Base-by-base conservation (phyloP, 2,113 vertebrate genomes). In the Calyptommatus sinebrachiatus region DNA sequence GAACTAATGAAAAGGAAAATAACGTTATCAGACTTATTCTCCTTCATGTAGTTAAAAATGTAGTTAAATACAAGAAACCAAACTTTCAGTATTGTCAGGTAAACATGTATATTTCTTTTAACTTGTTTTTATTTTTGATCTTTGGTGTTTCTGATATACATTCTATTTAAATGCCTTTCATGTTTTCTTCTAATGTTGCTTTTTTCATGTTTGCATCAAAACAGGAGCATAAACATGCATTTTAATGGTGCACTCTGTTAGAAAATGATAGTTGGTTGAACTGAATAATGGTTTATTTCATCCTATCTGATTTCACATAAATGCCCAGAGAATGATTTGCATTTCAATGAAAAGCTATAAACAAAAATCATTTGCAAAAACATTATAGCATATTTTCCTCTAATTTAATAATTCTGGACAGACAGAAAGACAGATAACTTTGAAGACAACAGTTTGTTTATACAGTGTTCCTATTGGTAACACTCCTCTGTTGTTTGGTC, bases 161-260 rank as follows among this genome's bases (percentile, higher is more conserved):
- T 69, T 83, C 48, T 62, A 2, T 68, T 71, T 65, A 80, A 35
- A 20, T 24, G 50, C 2, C 20, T 77, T 76, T 12, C 70, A 4
- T 79, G 53, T 81, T 46, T 20, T 12, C 76, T 78, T 86, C 61
- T 73, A 71, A 24, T 65, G 78, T 21, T 71, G 48, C 68, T 29
- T 48, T 68, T 85, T 83, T 74, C 22, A 1, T 77, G 4, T 84
- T 83, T 75, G 8, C 35, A n/a, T 85, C 22, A 48, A 81, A 82
- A 73, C 0, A 0, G 84, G 67, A 82, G 84, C 80, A 62, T 2
- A 73, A 18, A 11, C 1, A 22, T 61, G 3, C 77, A 35, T 83
- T 79, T 88, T 77, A 80, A 88, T 88, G 57, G 1, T 48, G 45
- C 28, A 26, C 1, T 76, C 91, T 84, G 61, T 63, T 71, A 26